phyloP scores from a whole-genome alignment of 1,140 invertebrate species.

The Drosophila bocki region DNA sequence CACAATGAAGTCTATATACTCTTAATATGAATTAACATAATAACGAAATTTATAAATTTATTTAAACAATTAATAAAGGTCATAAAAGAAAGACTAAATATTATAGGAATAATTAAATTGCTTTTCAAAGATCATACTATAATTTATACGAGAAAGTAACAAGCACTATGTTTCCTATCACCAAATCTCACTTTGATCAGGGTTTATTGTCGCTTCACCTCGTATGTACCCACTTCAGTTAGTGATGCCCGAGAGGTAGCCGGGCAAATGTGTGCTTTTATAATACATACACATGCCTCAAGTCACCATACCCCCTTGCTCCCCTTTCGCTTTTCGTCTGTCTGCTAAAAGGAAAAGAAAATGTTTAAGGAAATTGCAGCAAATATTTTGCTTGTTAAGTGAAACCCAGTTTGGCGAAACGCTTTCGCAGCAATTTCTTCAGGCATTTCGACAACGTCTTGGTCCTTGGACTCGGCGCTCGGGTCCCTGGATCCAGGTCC shows the following conservation, averaged over 20 bases:
- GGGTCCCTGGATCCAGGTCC: slow-evolving; percentile 16
- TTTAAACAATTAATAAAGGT: too few relatives aligned
- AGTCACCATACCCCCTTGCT: slow-evolving; percentile 14
- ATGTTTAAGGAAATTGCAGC: slow-evolving; percentile 83
- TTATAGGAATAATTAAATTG: background rate
- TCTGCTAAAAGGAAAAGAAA: slow-evolving; percentile 63
- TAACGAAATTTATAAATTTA: too few relatives aligned
- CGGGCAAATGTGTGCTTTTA: slow-evolving; percentile 67
- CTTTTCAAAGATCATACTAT: background rate
- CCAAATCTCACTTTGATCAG: background rate
- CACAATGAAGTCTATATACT: slow-evolving; percentile 4
- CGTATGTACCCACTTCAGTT: slow-evolving; percentile 18
- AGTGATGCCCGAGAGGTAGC: slow-evolving; percentile 31
- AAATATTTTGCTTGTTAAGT: slow-evolving; percentile 84
- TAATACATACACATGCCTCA: slow-evolving; percentile 30
- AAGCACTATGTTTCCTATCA: background rate
- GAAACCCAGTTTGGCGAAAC: slow-evolving; percentile 79
- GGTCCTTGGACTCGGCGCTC: slow-evolving; percentile 13
- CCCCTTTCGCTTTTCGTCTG: slow-evolving; percentile 1
- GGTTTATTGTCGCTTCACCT: background rate
- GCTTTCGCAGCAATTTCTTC: slow-evolving; percentile 69
- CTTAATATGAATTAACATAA: background rate
- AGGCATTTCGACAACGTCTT: slow-evolving; percentile 73
- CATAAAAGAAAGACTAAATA: too few relatives aligned
- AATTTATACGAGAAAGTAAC: background rate